Base-by-base conservation (phyloP, 2,888 invertebrate species). In the Ochropacha duplaris region DNA sequence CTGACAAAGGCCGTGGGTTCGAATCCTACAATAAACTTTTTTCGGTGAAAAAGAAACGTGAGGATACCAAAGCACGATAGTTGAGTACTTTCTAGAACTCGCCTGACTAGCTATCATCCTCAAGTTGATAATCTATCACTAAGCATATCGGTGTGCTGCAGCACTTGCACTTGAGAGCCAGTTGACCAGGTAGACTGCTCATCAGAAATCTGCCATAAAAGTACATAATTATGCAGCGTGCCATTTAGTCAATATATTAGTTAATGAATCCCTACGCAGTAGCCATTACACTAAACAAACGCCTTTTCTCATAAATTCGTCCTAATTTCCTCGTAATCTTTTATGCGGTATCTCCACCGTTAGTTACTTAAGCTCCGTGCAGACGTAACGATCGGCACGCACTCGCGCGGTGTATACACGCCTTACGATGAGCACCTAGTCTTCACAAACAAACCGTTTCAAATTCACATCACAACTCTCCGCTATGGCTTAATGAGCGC, bases 381-480 rank as follows among this genome's bases (percentile, higher is more conserved):
- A 24, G 52, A 52, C 31, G 31, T 51, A 31, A 31, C 51, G 51
- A 51, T 16, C 51, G 19, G 16, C 31, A 28, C 19, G 52, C 19
- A 44, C 44, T 2, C 19, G 44, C 52, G 4, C 51, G 51, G 22
- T 52, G 31, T 52, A 22, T 22, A 19, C 51, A 22, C 51, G 51
- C 51, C 51, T 36, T 36, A 36, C 36, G 36, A 36, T n/a, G 36
- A 36, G 36, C 36, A 5, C 6, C 52, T 52, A 34, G 34, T 31
- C 52, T 31, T 31, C 31, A 31, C 60, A 66, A 65, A 62, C 57
- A 58, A 60, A 60, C 50, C 57, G 64, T 61, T 68, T 68, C 59
- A 66, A 66, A 65, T 68, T 66, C 66, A 36, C 52, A 59, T 65
- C 59, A 50, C 58, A 61, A 59, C 59, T 60, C 57, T 49, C 49